Evolutionary conservation across 2,888 invertebrate species (phyloP).

Genomic region (Achlya flavicornis): DNA sequence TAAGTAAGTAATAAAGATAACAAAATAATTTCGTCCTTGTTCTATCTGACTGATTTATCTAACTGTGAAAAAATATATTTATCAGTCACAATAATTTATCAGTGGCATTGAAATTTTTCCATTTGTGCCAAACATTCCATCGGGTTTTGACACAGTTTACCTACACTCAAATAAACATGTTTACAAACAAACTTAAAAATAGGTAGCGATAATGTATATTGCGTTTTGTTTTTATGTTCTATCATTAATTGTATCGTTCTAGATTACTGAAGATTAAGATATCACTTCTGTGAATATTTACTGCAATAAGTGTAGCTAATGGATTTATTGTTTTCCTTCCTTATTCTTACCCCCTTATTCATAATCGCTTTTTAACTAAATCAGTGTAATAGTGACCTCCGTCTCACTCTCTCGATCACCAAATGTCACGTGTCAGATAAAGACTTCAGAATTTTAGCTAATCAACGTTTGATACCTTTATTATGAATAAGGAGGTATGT

Average conservation of each 20-base stretch:
- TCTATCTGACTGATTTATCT: not conserved
- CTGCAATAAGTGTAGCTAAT: not conserved
- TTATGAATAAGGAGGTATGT: too few species aligned
- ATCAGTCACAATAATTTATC: slow-evolving; percentile 24
- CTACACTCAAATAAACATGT: not conserved
- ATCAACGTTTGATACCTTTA: too few species aligned
- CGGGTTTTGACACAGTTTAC: not conserved
- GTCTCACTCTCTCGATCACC: too few species aligned
- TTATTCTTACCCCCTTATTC: too few species aligned
- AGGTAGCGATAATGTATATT: slow-evolving; percentile 9
- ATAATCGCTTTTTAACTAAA: too few species aligned
- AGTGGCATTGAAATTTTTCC: slow-evolving; percentile 35
- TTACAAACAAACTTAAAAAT: slow-evolving; percentile 21
- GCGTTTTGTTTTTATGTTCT: slow-evolving; percentile 2
- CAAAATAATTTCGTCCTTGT: not conserved
- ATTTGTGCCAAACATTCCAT: slow-evolving; percentile 13
- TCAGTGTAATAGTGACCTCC: too few species aligned
- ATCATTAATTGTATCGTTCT: not conserved
- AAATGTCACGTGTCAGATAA: too few species aligned
- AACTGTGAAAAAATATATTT: slow-evolving; percentile 11
- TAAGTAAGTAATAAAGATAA: not conserved
- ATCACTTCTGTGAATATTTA: not conserved
- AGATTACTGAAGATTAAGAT: not conserved
- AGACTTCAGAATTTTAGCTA: too few species aligned
- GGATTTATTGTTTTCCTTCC: not conserved